These are phyloP conservation scores for Heliothis virescens DNA, from an alignment of 1,140 invertebrate species.

Conservation along the genomic window DNA sequence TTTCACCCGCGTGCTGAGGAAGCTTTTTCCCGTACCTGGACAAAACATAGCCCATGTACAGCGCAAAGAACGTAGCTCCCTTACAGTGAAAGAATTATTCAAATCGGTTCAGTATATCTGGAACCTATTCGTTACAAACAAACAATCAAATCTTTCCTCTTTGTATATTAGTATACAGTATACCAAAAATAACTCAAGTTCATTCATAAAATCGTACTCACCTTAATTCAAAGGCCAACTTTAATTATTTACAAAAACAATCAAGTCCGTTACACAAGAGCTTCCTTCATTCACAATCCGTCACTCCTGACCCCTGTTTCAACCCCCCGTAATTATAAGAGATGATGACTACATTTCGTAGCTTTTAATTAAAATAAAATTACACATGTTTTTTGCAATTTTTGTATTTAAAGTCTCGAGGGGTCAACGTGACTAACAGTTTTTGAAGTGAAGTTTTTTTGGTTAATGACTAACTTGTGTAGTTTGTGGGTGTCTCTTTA, in stretches of 20 bases:
- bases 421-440: conserved; percentile 21
- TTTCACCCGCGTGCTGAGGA: no score
- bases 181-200: no score
- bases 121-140: no score
- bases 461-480: conserved; percentile 11
- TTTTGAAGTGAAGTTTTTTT: conserved; percentile 23
- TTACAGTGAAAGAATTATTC: no score
- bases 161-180: no score
- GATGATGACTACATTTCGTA: conserved; percentile 52
- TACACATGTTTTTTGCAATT: conserved; percentile 47
- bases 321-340: conserved; percentile 53
- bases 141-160: no score
- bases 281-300: conserved; percentile 6
- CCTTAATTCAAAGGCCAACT: conserved; percentile 15
- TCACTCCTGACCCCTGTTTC: not conserved
- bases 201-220: not conserved
- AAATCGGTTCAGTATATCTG: no score
- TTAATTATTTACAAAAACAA: no score
- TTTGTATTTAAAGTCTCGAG: conserved; percentile 2
- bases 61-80: no score
- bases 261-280: conserved; percentile 5
- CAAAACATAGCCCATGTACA: no score
- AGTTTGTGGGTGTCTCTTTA: not conserved
- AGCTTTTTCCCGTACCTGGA: no score
- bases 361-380: conserved; percentile 56